phyloP scores from a whole-genome alignment of 2,113 vertebrate genomes.

The Arizona elegans region DNA sequence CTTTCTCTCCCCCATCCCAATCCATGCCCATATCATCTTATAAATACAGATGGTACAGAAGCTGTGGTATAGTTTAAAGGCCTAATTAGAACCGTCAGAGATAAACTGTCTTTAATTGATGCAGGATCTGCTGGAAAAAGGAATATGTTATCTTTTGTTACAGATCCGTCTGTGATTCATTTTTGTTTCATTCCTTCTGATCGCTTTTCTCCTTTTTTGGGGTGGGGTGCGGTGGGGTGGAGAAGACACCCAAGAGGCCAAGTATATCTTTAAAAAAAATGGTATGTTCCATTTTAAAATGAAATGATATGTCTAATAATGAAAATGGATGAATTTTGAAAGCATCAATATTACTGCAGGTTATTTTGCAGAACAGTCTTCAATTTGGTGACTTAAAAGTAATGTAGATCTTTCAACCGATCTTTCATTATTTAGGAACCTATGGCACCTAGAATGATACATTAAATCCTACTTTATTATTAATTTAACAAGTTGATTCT shows the following conservation, averaged over 20 bases:
- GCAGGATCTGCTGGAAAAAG: not conserved
- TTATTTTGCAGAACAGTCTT: not conserved
- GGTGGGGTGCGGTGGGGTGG: too few species aligned
- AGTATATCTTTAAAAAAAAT: not conserved
- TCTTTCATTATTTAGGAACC: not conserved
- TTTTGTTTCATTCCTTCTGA: not conserved
- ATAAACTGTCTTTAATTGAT: not conserved
- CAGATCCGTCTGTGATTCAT: not conserved
- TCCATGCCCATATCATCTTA: not conserved
- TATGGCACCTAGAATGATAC: not conserved
- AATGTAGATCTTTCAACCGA: not conserved
- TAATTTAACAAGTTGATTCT: conserved; percentile 6
- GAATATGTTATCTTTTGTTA: not conserved
- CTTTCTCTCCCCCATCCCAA: not conserved
- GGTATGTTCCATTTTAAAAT: not conserved
- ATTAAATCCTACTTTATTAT: not conserved
- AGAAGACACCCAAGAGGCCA: not conserved
- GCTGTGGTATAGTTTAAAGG: not conserved
- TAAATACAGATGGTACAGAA: not conserved
- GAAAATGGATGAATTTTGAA: not conserved
- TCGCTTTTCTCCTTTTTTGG: not conserved
- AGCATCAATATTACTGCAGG: not conserved
- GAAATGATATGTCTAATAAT: not conserved
- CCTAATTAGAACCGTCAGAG: not conserved
- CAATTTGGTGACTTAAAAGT: not conserved